Conservation (phyloP, 2,888 invertebrate species). For the Nephrocerus scutellatus region DNA sequence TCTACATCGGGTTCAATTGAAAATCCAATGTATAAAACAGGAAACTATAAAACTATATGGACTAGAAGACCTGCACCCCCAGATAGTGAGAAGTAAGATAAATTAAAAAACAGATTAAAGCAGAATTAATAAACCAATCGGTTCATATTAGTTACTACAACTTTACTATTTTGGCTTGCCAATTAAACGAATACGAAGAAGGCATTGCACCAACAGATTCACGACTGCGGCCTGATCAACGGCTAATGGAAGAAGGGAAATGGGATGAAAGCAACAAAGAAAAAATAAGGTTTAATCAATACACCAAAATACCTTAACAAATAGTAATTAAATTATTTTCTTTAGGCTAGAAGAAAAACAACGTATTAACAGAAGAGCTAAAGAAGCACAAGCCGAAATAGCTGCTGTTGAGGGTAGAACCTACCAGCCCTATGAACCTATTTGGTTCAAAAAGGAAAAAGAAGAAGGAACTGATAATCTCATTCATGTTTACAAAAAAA, state of each 20-base stretch:
- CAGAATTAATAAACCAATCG: neutral
- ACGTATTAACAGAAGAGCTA: slow-evolving; percentile 65
- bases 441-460: slow-evolving; percentile 84
- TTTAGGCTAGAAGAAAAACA: slow-evolving; percentile 90
- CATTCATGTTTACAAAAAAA: slow-evolving; percentile 72
- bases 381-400: slow-evolving; percentile 73
- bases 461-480: slow-evolving; percentile 63
- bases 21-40: slow-evolving; percentile 89
- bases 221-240: slow-evolving; percentile 88
- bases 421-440: slow-evolving; percentile 68
- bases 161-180: slow-evolving; percentile 91
- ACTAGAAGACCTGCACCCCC: slow-evolving; percentile 66
- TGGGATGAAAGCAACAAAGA: slow-evolving; percentile 89
- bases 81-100: slow-evolving; percentile 58
- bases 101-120: neutral
- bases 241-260: slow-evolving; percentile 90
- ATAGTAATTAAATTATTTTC: slow-evolving; percentile 3
- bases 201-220: slow-evolving; percentile 94
- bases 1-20: slow-evolving; percentile 59
- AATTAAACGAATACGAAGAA: slow-evolving; percentile 90
- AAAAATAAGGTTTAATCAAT: slow-evolving; percentile 54
- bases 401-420: slow-evolving; percentile 58
- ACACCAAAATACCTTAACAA: neutral
- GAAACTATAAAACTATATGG: slow-evolving; percentile 81
- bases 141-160: slow-evolving; percentile 63